Percentiles rank a stretch among this genome's conserved stretches.
These are phyloP conservation scores for Thymelicus acteon DNA, from an alignment of 2,888 invertebrate species.

Conservation along the genomic window DNA sequence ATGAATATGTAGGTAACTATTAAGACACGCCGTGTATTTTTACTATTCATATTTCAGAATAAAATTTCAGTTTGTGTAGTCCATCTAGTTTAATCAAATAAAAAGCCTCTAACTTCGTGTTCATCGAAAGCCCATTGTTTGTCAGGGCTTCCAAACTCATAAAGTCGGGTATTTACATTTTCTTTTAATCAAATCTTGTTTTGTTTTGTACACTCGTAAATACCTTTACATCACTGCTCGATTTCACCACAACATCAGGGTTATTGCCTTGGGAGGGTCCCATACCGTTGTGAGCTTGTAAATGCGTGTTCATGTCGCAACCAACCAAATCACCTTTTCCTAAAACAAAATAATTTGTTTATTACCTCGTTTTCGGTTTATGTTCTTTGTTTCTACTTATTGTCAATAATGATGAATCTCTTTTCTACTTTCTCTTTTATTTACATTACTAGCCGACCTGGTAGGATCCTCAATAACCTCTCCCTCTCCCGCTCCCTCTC, in stretches of 20 bases:
- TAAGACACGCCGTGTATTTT: too few species aligned
- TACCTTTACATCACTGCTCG: constrained; percentile 96
- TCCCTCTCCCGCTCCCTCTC: too few species aligned
- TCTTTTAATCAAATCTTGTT: not conserved
- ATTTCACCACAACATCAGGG: constrained; percentile 93
- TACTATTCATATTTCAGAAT: not conserved
- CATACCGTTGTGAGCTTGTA: constrained; percentile 87
- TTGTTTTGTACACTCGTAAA: constrained; percentile 27
- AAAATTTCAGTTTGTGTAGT: not conserved
- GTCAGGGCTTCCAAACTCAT: not conserved
- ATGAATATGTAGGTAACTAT: too few species aligned
- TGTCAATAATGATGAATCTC: too few species aligned
- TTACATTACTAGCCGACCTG: too few species aligned
- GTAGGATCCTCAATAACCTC: too few species aligned
- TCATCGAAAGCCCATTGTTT: constrained; percentile 1
- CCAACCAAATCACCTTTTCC: constrained; percentile 98
- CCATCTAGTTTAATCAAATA: not conserved
- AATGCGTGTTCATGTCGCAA: constrained; percentile 94
- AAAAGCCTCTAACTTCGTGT: not conserved
- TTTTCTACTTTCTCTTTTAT: too few species aligned
- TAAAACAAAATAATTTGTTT: constrained; percentile 60
- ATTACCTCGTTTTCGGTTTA: not conserved
- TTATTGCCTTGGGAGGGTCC: constrained; percentile 86
- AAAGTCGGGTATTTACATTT: too few species aligned
- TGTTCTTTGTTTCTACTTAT: too few species aligned